Conservation (phyloP, 2,888 invertebrate genomes). For the Nowickia ferox region DNA sequence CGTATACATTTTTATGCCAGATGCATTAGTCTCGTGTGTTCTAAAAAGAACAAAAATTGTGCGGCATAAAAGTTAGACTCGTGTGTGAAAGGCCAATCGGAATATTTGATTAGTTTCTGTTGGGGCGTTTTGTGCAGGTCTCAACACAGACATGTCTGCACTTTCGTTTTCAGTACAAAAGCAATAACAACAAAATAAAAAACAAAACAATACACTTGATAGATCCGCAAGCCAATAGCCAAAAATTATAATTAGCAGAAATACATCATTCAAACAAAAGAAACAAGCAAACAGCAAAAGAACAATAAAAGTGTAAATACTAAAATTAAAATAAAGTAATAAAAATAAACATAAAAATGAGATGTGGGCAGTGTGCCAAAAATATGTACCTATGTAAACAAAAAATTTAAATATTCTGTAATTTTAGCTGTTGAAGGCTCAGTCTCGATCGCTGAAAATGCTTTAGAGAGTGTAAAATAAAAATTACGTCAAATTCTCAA, state of each 20-base stretch:
- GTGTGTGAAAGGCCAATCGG: too few species aligned
- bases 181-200: conserved; percentile 2
- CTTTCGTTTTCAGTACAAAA: conserved; percentile 53
- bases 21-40: too few species aligned
- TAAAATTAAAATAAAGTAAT: conserved; percentile 12
- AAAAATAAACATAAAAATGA: conserved; percentile 3
- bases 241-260: conserved; percentile 29
- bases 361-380: conserved; percentile 64
- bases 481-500: too few species aligned
- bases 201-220: conserved; percentile 11
- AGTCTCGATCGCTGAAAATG: too few species aligned
- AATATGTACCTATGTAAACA: conserved; percentile 22
- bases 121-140: neutral
- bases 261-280: conserved; percentile 18
- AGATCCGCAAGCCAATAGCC: conserved; percentile 16
- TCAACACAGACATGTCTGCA: conserved; percentile 54
- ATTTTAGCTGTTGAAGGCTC: neutral
- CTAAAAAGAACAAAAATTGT: too few species aligned
- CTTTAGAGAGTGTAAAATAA: too few species aligned
- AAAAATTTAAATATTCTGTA: neutral
- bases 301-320: conserved; percentile 5
- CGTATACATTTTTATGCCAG: too few species aligned
- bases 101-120: neutral
- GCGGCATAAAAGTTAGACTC: too few species aligned
- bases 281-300: conserved; percentile 21